phyloP scores from a whole-genome alignment of 2,797 vertebrate genomes.

The Scomberomorus guttatus region DNA sequence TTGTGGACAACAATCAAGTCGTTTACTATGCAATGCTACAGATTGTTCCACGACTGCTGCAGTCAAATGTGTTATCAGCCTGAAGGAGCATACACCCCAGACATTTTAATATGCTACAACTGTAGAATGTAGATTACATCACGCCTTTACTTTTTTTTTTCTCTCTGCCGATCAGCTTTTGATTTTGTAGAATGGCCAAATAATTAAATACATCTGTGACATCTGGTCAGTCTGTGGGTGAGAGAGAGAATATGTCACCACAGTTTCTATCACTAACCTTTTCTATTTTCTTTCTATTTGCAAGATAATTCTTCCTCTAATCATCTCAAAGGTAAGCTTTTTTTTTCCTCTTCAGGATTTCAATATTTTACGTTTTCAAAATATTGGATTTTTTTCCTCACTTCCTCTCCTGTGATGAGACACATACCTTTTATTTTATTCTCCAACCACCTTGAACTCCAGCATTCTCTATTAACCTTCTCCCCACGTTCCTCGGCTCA shows the following conservation, averaged over 20 bases:
- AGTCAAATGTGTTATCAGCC: conserved; percentile 56
- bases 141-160: conserved; percentile 13
- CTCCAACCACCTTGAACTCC: conserved; percentile 52
- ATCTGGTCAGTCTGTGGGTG: conserved; percentile 16
- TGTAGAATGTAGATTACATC: conserved; percentile 46
- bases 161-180: conserved; percentile 25
- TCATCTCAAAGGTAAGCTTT: background rate
- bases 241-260: background rate
- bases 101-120: conserved; percentile 44
- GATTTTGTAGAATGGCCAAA: conserved; percentile 22
- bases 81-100: conserved; percentile 17
- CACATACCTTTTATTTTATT: conserved; percentile 29
- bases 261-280: background rate
- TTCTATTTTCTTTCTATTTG: background rate
- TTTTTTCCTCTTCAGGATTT: background rate
- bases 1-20: conserved; percentile 42
- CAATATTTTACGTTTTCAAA: conserved; percentile 40
- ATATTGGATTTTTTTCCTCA: conserved; percentile 4
- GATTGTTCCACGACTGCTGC: conserved; percentile 46
- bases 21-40: conserved; percentile 51
- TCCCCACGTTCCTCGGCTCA: conserved; percentile 36
- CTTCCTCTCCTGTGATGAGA: conserved; percentile 4
- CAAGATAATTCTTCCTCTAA: background rate
- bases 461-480: conserved; percentile 50
- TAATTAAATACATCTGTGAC: conserved; percentile 16